Evolutionary conservation across 2,888 invertebrate species (phyloP), one percentile per base, ranked within the genome.

Genomic region (Ellobium chinense): DNA sequence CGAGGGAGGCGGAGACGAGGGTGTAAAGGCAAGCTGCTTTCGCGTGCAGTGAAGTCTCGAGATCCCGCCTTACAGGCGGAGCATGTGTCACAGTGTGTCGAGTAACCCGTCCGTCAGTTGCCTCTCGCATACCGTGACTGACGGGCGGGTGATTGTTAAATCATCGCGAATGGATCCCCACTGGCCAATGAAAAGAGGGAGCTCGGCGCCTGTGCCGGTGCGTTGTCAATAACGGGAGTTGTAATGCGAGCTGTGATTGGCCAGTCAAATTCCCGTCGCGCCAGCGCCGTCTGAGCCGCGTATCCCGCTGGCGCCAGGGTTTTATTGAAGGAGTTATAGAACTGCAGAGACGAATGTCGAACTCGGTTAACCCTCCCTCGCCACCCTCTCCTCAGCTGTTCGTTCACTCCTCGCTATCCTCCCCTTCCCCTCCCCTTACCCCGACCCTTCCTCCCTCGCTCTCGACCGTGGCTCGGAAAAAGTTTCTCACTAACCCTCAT

Each of bases 301-400:
- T 70, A 81, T 81, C 80, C 63, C 70, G 60, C 83, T 86, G 86
- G 86, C 87, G 87, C 87, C 86, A 84, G 56, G 34, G 68, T 29
- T 75, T 46, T 14, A 39, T 36, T 68, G 36, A 4, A 36, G 54
- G 63, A 60, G 56, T 34, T n/a, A 62, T 2, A 60, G n/a, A 54
- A 31, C 1, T 34, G 31, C 12, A 18, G 34, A 1, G 68, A 46
- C 54, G 65, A 46, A 21, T 63, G 37, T 29, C 24, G 14, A 21
- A 9, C 24, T 39, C n/a, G 29, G 21, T 3, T 27, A 65, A n/a
- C 75, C 63, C 34, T 39, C 75, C 46, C 75, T 65, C 27, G 12
- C 46, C 65, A n/a, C n/a, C n/a, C n/a, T n/a, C n/a, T 37, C 31
- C 31, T 46, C 54, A 34, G 34, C 62, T 18, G 27, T 58, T 56